phyloP scores from a whole-genome alignment of 2,888 invertebrate genomes.

The Argyresthia albistria region DNA sequence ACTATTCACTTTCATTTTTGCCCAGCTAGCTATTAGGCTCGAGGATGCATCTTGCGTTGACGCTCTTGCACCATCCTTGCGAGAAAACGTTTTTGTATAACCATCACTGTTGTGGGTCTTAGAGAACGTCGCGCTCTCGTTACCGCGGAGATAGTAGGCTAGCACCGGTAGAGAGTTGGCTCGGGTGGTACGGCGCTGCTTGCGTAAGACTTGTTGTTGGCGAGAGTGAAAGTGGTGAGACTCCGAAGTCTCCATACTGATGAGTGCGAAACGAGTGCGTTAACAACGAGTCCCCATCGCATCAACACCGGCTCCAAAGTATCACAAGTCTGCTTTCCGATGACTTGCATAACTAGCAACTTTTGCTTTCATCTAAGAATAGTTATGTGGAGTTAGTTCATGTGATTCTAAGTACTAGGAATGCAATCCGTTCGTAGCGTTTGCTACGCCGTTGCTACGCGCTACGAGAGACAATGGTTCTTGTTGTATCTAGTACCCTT shows the following conservation, averaged over 20 bases:
- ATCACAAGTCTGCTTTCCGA: conserved; percentile 46
- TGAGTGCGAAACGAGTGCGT: conserved; percentile 50
- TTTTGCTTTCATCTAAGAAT: conserved; percentile 39
- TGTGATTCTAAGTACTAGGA: not conserved
- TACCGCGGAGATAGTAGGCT: not conserved
- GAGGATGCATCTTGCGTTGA: conserved; percentile 53
- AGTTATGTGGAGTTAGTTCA: conserved; percentile 8
- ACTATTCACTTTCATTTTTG: conserved; percentile 65
- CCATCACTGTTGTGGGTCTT: not conserved
- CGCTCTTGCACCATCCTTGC: conserved; percentile 31
- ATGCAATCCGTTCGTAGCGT: not conserved
- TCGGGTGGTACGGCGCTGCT: conserved; percentile 30
- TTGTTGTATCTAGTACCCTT: too few species aligned
- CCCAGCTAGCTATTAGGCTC: conserved; percentile 47
- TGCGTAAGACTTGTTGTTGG: conserved; percentile 63
- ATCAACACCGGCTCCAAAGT: conserved; percentile 38
- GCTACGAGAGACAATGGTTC: not conserved
- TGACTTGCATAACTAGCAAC: conserved; percentile 38
- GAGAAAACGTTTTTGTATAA: conserved; percentile 7
- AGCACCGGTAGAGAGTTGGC: not conserved
- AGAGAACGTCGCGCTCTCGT: conserved; percentile 10
- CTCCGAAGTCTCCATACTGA: conserved; percentile 61
- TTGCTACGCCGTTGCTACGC: not conserved
- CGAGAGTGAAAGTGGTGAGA: conserved; percentile 66
- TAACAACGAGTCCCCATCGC: conserved; percentile 11